phyloP scores from a whole-genome alignment of 2,113 vertebrate genomes.

The Zosterops japonicus region DNA sequence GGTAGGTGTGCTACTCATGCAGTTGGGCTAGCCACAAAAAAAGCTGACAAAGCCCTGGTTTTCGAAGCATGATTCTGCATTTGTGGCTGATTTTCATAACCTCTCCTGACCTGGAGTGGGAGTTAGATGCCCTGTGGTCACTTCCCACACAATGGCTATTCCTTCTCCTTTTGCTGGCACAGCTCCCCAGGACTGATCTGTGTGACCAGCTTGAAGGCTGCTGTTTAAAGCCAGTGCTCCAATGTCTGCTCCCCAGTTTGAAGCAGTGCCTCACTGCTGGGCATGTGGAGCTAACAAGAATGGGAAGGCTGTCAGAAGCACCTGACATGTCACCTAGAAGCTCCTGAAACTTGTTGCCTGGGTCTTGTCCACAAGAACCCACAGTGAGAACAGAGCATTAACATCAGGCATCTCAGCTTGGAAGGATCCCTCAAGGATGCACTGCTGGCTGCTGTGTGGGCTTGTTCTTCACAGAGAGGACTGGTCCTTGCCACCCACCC shows the following conservation, averaged over 20 bases:
- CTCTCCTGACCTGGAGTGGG: neutral
- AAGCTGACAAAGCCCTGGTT: neutral
- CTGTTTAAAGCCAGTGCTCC: neutral
- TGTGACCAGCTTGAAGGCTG: neutral
- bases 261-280: neutral
- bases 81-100: neutral
- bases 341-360: neutral
- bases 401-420: neutral
- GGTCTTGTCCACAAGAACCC: neutral
- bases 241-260: neutral
- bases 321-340: neutral
- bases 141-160: neutral
- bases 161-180: neutral
- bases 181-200: fast-evolving
- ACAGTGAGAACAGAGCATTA: fast-evolving
- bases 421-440: neutral
- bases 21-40: neutral
- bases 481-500: neutral
- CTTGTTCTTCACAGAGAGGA: neutral
- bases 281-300: neutral
- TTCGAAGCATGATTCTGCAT: neutral
- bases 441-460: fast-evolving
- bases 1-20: neutral
- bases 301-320: neutral
- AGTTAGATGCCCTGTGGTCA: neutral